These are phyloP conservation scores for Drosophila neotestacea DNA, from an alignment of 2,888 invertebrate species.

Conservation along the genomic window DNA sequence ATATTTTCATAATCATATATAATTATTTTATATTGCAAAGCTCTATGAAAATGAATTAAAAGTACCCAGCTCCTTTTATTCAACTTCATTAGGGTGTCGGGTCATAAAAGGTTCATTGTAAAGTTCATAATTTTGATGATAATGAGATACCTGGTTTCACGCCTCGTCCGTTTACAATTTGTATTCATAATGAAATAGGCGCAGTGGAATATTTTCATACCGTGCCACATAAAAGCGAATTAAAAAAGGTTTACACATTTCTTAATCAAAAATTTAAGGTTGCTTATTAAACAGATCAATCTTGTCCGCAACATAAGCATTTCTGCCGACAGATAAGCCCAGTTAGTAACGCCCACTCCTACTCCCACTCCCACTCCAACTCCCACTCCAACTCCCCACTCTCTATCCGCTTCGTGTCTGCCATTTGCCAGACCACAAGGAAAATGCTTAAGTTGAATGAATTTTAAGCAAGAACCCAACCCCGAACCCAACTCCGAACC, in stretches of 20 bases:
- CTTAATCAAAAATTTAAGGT: conserved; percentile 47
- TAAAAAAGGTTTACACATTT: conserved; percentile 52
- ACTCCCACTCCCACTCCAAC: not conserved
- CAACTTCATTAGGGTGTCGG: not conserved
- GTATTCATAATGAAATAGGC: conserved; percentile 32
- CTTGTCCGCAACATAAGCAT: conserved; percentile 53
- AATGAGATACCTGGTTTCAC: not conserved
- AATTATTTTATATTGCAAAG: too few relatives aligned
- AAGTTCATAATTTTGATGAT: conserved; percentile 7
- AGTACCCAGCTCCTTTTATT: not conserved
- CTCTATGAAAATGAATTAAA: not conserved
- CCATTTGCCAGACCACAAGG: conserved; percentile 16
- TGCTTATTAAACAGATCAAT: conserved; percentile 79
- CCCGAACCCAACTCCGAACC: conserved; percentile 2
- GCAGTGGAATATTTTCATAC: conserved; percentile 21
- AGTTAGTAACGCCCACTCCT: conserved; percentile 17
- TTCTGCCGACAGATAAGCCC: conserved; percentile 43
- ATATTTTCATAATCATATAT: too few relatives aligned
- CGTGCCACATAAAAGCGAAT: conserved; percentile 40
- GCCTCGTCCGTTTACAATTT: conserved; percentile 25
- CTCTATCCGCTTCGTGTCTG: not conserved
- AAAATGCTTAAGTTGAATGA: conserved; percentile 37
- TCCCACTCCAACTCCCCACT: not conserved
- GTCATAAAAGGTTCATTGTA: conserved; percentile 1
- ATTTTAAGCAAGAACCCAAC: conserved; percentile 30